These are phyloP conservation scores for Symphodus melops DNA, from an alignment of 2,113 vertebrate species.

Conservation along the genomic window DNA sequence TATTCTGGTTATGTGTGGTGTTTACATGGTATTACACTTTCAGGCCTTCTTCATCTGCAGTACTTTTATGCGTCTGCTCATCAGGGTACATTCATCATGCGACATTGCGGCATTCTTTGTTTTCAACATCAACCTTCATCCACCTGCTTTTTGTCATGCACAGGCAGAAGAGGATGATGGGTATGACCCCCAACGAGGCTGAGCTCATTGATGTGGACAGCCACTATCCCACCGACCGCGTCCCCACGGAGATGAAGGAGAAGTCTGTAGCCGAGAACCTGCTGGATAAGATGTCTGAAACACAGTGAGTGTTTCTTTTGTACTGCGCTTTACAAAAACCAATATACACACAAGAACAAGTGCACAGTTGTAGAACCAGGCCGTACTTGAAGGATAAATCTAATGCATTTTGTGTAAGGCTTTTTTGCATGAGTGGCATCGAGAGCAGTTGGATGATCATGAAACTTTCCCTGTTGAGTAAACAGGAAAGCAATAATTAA, in stretches of 20 bases:
- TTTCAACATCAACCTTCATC: neutral
- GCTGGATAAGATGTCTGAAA: constrained; percentile 86
- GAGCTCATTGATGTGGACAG: constrained; percentile 88
- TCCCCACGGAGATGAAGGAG: constrained; percentile 88
- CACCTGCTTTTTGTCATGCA: neutral
- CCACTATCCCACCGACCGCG: constrained; percentile 85
- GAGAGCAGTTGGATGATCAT: neutral
- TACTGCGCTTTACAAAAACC: neutral
- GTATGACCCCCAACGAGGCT: constrained; percentile 88
- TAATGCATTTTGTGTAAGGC: neutral
- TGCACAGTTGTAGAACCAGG: too few relatives aligned
- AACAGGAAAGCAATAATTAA: too few relatives aligned
- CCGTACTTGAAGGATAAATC: neutral
- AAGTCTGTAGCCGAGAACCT: constrained; percentile 87
- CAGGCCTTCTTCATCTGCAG: neutral
- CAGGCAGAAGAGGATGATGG: constrained; percentile 92
- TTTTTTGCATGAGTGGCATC: neutral
- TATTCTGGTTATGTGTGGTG: neutral
- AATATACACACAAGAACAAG: neutral
- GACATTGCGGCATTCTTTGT: neutral
- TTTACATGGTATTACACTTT: neutral
- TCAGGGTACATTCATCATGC: neutral
- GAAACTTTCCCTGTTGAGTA: too few relatives aligned
- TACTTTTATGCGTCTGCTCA: neutral
- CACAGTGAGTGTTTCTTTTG: constrained; percentile 83